Base-by-base conservation (phyloP, 1,140 invertebrate genomes). In the Cecropterus lyciades region DNA sequence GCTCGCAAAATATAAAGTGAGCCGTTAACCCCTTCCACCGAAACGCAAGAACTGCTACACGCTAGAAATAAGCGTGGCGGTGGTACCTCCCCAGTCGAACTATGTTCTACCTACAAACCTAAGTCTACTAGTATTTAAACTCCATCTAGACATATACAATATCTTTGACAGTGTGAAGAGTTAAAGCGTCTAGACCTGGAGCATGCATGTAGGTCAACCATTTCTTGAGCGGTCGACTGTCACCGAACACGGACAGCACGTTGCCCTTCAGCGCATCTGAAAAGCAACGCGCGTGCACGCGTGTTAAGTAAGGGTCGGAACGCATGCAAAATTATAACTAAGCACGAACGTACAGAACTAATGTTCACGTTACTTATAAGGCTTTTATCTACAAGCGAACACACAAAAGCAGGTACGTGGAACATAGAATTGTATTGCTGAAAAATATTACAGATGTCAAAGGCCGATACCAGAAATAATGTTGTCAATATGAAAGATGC, bases 151-250 rank as follows among this genome's bases (percentile, higher is more conserved):
- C 33, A 37, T n/a, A 37, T 11, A 37, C 33, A 37, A 11, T 37
- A 37, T 37, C 33, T 37, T 37, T 37, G 33, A 3, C 33, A 42
- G 59, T 67, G 72, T 84, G 80, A 77, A 80, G 74, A 81, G 77
- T 62, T 77, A 87, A 86, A 87, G 86, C 85, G 70, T 48, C 57
- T 76, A 82, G 87, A 91, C 89, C 89, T 91, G 87, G 80, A 37
- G 82, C 89, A 91, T 90, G 89, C 89, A 91, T 83, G 86, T 89
- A 90, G 77, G 89, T 90, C 73, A 91, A 85, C 87, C 89, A 91
- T 72, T 91, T 91, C 87, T 88, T 91, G 81, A 87, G 69, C 75
- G 82, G 89, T 60, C 85, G 85, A 16, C 74, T 75, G 53, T 76
- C 79, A 55, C 71, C 70, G 70, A 90, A 71, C 82, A 83, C 75